Percentiles rank a stretch among this genome's conserved stretches.
phyloP scores from a whole-genome alignment of 2,888 invertebrate genomes.

The Mechanitis mazaeus region DNA sequence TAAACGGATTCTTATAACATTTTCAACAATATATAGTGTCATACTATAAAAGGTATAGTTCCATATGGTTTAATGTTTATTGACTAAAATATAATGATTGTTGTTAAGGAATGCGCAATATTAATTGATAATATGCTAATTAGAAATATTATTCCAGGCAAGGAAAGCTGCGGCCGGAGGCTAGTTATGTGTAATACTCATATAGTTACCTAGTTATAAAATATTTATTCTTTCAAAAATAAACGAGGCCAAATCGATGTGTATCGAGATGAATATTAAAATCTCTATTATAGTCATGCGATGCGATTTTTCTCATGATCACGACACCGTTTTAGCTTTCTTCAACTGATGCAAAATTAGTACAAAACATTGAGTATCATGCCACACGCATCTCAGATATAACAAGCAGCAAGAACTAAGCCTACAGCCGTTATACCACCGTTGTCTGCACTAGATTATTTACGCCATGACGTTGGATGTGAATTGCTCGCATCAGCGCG shows the following conservation, averaged over 20 bases:
- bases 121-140: too few species aligned
- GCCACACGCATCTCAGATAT: constrained; percentile 16
- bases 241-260: background rate
- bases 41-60: too few species aligned
- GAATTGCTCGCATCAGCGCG: too few species aligned
- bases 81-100: too few species aligned
- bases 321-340: constrained; percentile 14
- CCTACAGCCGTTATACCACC: constrained; percentile 37
- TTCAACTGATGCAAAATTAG: constrained; percentile 11
- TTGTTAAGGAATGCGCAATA: too few species aligned
- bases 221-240: too few species aligned
- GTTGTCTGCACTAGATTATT: constrained; percentile 35
- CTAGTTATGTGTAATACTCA: too few species aligned
- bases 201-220: background rate
- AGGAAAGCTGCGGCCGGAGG: too few species aligned
- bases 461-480: background rate
- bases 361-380: constrained; percentile 17
- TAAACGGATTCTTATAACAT: too few species aligned
- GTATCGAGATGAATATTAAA: constrained; percentile 7
- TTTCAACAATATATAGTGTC: too few species aligned
- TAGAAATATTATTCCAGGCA: too few species aligned
- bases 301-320: constrained; percentile 26
- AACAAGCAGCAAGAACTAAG: constrained; percentile 22
- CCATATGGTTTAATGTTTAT: too few species aligned
- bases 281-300: constrained; percentile 16